These are phyloP conservation scores for Myocastor coypus DNA, from an alignment of 2,113 vertebrate genomes.

Conservation along the genomic window DNA sequence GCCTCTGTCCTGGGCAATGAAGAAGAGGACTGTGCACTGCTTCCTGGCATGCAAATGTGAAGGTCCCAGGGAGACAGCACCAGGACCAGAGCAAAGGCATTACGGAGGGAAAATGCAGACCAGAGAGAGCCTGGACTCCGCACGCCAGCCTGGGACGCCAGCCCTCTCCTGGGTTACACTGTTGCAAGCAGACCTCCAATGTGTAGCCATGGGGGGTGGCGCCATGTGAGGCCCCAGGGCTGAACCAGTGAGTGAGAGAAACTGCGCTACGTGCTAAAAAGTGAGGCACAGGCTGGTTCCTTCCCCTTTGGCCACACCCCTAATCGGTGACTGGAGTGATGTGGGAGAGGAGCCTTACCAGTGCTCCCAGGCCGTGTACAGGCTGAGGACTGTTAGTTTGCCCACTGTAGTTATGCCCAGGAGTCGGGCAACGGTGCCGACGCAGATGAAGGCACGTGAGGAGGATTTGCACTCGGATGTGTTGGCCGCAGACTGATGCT, in stretches of 20 bases:
- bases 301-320: background rate
- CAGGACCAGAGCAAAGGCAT: background rate
- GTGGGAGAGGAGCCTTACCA: background rate
- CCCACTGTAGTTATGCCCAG: background rate
- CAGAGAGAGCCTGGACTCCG: background rate
- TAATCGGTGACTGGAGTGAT: background rate
- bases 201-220: background rate
- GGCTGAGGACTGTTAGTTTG: background rate
- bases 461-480: background rate
- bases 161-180: background rate
- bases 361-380: background rate
- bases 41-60: background rate
- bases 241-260: slow-evolving; percentile 8
- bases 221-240: background rate
- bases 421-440: background rate
- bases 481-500: background rate
- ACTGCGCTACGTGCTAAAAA: background rate
- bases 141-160: background rate
- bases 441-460: background rate
- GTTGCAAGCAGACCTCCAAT: background rate
- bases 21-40: background rate
- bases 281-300: background rate
- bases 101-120: background rate
- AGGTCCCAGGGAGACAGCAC: background rate
- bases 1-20: background rate